Base-by-base conservation (phyloP, 35 echinoderm and acorn worm genomes). In the Ophiothrix spiculata region DNA sequence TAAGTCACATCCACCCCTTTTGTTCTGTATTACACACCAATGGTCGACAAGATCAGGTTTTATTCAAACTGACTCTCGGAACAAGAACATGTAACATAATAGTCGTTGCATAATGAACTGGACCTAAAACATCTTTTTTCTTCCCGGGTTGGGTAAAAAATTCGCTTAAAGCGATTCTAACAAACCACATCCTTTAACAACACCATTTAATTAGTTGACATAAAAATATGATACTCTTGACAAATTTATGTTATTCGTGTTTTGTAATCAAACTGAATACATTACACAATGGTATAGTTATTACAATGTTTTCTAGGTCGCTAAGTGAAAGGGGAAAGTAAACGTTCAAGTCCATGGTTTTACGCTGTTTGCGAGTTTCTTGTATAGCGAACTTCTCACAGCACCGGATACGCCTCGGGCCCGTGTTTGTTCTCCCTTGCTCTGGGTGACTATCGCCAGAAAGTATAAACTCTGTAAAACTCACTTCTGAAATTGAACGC, bases 361-460 rank as follows among this genome's bases (percentile, higher is more conserved):
- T 49, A 19, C 19, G 42, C 6, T 49, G 42, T 10, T 49, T 49
- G 42, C 42, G 42, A 19, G 19, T 10, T 49, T 6, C 6, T 6
- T 49, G 42, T 49, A 49, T 49, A 19, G 42, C 19, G 19, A 69
- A 69, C 16, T 69, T 69, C 60, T 69, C 29, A 2, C 17, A 15
- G 60, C 10, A 25, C 60, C 60, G 60, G 60, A 69, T 69, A 69
- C 29, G 60, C 60, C 60, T 28, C 10, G 60, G 60, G 60, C 60
- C 23, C 25, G 60, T 69, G 60, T 69, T 69, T 69, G 60, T 28
- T 69, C 60, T 69, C 60, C 60, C 60, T n/a, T 69, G 60, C 60
- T 69, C 60, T 69, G 6, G 23, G 60, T 69, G 60, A 69, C 60
- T 69, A 69, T 69, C 60, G 60, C 16, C 60, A 69, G 16, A 69